These are phyloP conservation scores for Carlito syrichta DNA, from an alignment of 2,113 vertebrate species.

Conservation along the genomic window DNA sequence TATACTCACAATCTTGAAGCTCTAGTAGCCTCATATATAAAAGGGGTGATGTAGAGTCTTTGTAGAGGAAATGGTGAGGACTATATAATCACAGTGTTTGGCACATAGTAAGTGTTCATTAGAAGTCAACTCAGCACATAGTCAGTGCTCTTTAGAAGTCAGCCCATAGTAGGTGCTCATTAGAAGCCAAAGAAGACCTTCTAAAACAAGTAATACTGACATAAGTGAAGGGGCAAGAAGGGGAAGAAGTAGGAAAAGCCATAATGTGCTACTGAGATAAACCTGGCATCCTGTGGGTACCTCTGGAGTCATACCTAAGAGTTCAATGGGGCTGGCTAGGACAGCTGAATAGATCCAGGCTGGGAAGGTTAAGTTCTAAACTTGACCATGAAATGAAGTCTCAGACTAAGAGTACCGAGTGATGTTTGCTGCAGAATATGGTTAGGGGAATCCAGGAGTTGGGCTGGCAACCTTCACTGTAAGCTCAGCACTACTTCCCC, in stretches of 20 bases:
- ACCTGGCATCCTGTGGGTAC: background rate
- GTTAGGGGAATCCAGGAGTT: background rate
- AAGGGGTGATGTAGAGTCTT: background rate
- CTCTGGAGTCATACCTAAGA: background rate
- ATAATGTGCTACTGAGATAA: background rate
- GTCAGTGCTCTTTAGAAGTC: too few species aligned
- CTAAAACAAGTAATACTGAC: too few species aligned
- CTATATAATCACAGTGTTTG: background rate
- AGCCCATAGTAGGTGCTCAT: background rate
- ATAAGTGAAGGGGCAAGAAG: background rate
- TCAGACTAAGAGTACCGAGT: background rate
- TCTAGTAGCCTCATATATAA: background rate
- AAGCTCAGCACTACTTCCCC: background rate
- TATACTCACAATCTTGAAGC: background rate
- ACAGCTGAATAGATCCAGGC: background rate
- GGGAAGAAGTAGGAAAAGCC: background rate
- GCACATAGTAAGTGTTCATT: background rate
- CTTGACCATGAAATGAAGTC: background rate
- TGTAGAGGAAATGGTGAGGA: background rate
- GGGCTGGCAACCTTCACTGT: background rate
- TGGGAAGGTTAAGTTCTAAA: background rate
- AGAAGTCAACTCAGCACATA: too few species aligned
- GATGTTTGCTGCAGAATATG: background rate
- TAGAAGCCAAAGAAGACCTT: background rate
- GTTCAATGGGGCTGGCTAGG: background rate